These are phyloP conservation scores for Pristiophorus japonicus DNA, from an alignment of 2,113 vertebrate species.

Conservation along the genomic window DNA sequence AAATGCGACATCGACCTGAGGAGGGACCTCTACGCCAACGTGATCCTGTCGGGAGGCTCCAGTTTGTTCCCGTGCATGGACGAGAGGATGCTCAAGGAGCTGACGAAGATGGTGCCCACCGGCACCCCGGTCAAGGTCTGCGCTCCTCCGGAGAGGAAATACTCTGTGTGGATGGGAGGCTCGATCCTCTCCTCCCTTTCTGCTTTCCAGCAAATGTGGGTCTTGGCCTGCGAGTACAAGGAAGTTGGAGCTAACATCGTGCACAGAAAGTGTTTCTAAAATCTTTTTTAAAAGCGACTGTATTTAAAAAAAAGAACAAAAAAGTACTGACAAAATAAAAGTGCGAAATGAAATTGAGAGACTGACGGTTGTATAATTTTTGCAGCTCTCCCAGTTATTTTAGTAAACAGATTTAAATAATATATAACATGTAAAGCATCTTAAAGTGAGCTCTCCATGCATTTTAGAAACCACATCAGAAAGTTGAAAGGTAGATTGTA, in stretches of 20 bases:
- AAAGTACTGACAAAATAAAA: slow-evolving; percentile 9
- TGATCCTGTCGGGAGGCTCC: slow-evolving; percentile 51
- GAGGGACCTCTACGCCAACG: slow-evolving; percentile 45
- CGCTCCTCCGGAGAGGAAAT: slow-evolving; percentile 43
- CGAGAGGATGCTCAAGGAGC: slow-evolving; percentile 46
- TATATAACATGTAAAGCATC: neutral
- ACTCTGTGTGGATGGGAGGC: slow-evolving; percentile 47
- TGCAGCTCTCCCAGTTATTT: neutral
- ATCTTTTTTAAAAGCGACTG: neutral
- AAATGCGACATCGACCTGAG: slow-evolving; percentile 46
- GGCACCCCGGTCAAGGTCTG: slow-evolving; percentile 44
- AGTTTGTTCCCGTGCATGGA: slow-evolving; percentile 48
- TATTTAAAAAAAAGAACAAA: neutral
- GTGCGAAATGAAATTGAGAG: neutral
- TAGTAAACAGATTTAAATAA: neutral
- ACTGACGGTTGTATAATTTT: neutral
- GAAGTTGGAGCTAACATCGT: slow-evolving; percentile 46
- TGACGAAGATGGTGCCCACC: slow-evolving; percentile 41
- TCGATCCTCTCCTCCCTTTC: slow-evolving; percentile 51
- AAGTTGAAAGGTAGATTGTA: too few species aligned
- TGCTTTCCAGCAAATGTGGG: slow-evolving; percentile 48
- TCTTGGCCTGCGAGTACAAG: slow-evolving; percentile 46
- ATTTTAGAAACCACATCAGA: neutral
- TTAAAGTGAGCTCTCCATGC: neutral
- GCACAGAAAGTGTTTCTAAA: slow-evolving; percentile 51